These are phyloP conservation scores for Camarhynchus parvulus DNA, from an alignment of 2,113 vertebrate genomes.

Conservation along the genomic window DNA sequence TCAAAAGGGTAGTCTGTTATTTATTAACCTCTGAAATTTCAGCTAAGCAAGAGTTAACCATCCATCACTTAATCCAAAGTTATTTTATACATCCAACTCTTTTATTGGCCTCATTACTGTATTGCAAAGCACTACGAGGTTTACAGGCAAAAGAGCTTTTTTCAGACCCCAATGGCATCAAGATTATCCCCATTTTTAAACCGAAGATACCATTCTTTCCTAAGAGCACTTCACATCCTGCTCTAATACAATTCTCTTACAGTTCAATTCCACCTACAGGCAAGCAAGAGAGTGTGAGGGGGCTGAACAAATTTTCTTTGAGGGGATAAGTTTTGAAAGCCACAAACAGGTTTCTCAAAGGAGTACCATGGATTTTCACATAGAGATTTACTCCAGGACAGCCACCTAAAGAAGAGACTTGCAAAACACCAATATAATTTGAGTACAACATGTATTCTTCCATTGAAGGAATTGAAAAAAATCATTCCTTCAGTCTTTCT, in stretches of 20 bases:
- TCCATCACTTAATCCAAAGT: not conserved
- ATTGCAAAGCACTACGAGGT: not conserved
- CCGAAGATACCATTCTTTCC: fast-evolving
- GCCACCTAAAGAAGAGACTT: not conserved
- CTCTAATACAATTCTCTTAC: not conserved
- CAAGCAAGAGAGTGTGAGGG: fast-evolving
- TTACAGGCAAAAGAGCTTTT: not conserved
- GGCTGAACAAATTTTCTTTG: not conserved
- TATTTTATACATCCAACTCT: not conserved
- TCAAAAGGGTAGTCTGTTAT: not conserved
- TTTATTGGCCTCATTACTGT: not conserved
- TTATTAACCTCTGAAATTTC: not conserved
- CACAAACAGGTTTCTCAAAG: not conserved
- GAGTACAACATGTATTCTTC: fast-evolving
- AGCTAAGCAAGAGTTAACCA: not conserved
- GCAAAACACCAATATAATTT: not conserved
- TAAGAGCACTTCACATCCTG: not conserved
- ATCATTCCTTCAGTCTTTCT: not conserved
- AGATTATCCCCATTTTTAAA: not conserved
- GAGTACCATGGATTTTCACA: not conserved
- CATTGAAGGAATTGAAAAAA: not conserved
- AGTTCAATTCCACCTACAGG: not conserved
- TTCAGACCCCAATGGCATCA: not conserved
- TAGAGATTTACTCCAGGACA: not conserved
- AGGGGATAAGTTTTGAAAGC: not conserved